Conservation (phyloP, 2,888 invertebrate genomes). For the Theodoxus fluviatilis region DNA sequence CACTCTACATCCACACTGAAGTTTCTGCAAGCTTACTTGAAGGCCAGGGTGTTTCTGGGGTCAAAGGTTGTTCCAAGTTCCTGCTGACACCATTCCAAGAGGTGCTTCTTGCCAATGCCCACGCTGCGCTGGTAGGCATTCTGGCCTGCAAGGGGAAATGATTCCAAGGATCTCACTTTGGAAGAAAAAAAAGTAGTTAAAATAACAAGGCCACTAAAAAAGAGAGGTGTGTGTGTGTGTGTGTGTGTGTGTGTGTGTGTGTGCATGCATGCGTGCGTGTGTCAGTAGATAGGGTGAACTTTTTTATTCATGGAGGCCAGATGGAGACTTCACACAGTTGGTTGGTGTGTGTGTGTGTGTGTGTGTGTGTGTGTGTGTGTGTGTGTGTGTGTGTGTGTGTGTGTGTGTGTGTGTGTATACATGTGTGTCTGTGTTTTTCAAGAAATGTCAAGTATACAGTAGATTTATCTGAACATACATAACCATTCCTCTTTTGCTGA, state of each 20-base stretch:
- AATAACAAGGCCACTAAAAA: not conserved
- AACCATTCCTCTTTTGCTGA: too few species aligned
- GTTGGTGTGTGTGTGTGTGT: slow-evolving; percentile 15
- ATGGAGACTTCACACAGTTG: too few species aligned
- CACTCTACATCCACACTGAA: too few species aligned
- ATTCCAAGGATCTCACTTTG: not conserved
- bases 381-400: not conserved
- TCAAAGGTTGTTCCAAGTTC: slow-evolving; percentile 47
- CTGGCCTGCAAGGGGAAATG: slow-evolving; percentile 38
- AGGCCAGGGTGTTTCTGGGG: slow-evolving; percentile 47
- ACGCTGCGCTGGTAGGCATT: slow-evolving; percentile 51
- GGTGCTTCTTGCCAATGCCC: slow-evolving; percentile 49
- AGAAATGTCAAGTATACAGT: not conserved
- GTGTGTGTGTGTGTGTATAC: not conserved
- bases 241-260: too few species aligned
- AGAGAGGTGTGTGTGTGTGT: too few species aligned
- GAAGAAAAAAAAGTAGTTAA: not conserved
- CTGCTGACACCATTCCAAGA: slow-evolving; percentile 57
- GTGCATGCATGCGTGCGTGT: too few species aligned
- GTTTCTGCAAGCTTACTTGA: slow-evolving; percentile 51
- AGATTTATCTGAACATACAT: not conserved
- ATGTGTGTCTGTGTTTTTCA: too few species aligned
- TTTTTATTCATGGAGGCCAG: too few species aligned
- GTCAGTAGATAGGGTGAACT: too few species aligned
- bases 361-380: slow-evolving; percentile 12